Evolutionary conservation across 2,797 vertebrate species (phyloP), one percentile per base, ranked within the genome.

Genomic region (Clarias fuscus): DNA sequence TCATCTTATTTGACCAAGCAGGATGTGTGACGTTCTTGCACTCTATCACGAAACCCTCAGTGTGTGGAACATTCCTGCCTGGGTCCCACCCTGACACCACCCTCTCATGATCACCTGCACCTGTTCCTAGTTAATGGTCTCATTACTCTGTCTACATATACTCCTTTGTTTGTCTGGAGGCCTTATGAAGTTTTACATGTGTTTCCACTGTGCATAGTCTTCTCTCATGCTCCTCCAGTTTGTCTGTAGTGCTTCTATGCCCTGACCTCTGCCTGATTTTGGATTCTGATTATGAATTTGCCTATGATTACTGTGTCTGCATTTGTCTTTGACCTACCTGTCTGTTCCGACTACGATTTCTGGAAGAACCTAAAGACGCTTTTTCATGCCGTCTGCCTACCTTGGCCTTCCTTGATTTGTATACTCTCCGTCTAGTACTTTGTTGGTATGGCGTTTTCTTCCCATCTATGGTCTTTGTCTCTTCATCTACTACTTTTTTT

Each of bases 71-170:
- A 84, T 75, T 84, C 68, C 58, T 84, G 56, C 15, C 53, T 18
- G n/a, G 6, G n/a, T 72, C 70, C 59, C 27, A 83, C 56, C 82
- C 65, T 73, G 70, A 61, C 82, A 73, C 68, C 22, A 84, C 82
- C 70, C 83, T 75, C 24, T 48, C 71, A 48, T 84, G 83, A 84
- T 84, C 61, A 75, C 71, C 59, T 84, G 71, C 83, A 84, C 71
- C 58, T 84, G 83, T 48, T 84, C 40, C 59, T 65, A 20, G 37
- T 84, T 84, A 84, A 84, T 84, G 59, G 58, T 27, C 71, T 76
- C 59, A 84, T 84, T 84, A 84, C 37, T 53, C 37, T 27, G 83
- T 84, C 71, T 75, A 84, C 61, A 75, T 84, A 64, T 84, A 84
- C 58, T 75, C 61, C 40, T 64, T 75, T 84, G 70, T 76, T 64